Base-by-base conservation (phyloP, 2,888 invertebrate genomes). In the Drosophila phalerata region DNA sequence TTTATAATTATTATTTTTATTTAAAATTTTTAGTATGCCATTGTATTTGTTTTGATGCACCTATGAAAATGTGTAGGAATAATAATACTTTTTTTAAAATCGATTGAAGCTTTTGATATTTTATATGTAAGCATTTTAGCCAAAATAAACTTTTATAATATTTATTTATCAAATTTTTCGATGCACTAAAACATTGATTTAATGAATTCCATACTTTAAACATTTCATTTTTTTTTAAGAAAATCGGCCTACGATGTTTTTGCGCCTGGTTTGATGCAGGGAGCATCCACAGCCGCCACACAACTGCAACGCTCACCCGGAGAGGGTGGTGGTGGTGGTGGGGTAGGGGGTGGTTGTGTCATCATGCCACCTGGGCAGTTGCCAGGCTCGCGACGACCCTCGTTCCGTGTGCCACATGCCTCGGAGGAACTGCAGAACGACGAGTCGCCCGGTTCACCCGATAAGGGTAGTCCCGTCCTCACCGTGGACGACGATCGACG, bases 211-310 rank as follows among this genome's bases (percentile, higher is more conserved):
- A 22, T 22, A 28, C 1, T 28, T 3, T 28, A 8, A 28, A 28
- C 8, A 6, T 28, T 28, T 5, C 30, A 1, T 5, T 3, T n/a
- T n/a, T 11, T 8, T 15, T 63, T n/a, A n/a, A 92, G 92, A 71
- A 92, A 92, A 71, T 97, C 97, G 42, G 97, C 97, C 15, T 97
- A 97, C 86, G 97, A 97, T 89, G 96, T 97, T 13, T 97, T 96
- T 84, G 95, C 95, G 1, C 95, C 96, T 1, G 94, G 94, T 56
- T 89, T 93, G 40, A 92, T 94, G 49, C 94, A 93, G 37, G 92
- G 93, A 49, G 92, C 92, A 86, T 92, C 77, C 81, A 58, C 90
- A 53, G 90, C 89, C 11, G 38, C 84, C 86, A 62, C 87, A 13
- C 91, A 68, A 89, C 90, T 38, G 25, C 88, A 89, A 65, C 88